Evolutionary conservation across 2,113 vertebrate species (phyloP).

Genomic region (Limnothrissa miodon): DNA sequence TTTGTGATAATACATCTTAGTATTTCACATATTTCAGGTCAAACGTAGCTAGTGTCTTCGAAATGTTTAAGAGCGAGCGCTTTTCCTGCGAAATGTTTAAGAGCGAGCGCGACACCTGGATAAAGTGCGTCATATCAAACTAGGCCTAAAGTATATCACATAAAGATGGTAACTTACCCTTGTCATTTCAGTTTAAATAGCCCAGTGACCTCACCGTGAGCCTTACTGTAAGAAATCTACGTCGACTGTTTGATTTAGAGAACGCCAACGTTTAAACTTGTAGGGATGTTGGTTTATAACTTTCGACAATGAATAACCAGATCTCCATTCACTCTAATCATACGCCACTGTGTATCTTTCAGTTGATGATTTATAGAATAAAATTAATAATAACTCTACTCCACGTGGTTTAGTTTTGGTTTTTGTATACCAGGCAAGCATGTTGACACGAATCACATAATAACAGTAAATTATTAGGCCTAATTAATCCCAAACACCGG

Average conservation of each 20-base stretch:
- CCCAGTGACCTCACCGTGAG: conserved; percentile 37
- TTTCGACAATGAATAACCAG: conserved; percentile 92
- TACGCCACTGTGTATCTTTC: conserved; percentile 90
- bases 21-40: too few species aligned
- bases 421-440: conserved; percentile 32
- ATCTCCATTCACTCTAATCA: conserved; percentile 84
- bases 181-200: conserved; percentile 37
- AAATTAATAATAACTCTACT: conserved; percentile 91
- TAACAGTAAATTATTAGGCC: not conserved
- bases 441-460: not conserved
- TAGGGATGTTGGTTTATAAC: conserved; percentile 80
- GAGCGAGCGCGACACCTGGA: not conserved
- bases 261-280: conserved; percentile 61
- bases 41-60: too few species aligned
- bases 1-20: too few species aligned
- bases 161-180: conserved; percentile 20
- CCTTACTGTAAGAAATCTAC: conserved; percentile 61
- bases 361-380: conserved; percentile 99
- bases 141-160: not conserved
- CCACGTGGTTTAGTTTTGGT: conserved; percentile 86
- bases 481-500: not conserved
- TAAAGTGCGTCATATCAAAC: not conserved
- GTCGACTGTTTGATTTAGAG: conserved; percentile 70
- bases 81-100: not conserved
- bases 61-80: not conserved